Conservation (phyloP, 2,888 invertebrate species). For the Polydrusus cervinus region DNA sequence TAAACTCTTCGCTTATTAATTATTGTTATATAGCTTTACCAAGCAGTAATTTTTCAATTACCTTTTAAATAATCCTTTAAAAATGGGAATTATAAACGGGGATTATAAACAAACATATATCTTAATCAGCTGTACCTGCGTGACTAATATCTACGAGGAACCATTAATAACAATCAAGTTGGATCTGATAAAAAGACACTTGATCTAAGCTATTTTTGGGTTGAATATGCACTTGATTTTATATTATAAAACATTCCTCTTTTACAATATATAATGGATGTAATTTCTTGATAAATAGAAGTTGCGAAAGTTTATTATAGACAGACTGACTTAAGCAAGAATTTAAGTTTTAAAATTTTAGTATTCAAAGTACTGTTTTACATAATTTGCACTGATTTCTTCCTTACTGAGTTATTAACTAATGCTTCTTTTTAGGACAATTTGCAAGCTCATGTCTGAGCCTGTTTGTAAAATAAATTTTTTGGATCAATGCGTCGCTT, state of each 20-base stretch:
- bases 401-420: too few species aligned
- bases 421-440: too few species aligned
- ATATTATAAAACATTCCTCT: not conserved
- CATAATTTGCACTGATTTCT: too few species aligned
- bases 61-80: not conserved
- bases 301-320: not conserved
- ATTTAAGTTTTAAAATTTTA: too few species aligned
- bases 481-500: too few species aligned
- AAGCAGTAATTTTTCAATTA: too few species aligned
- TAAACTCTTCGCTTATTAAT: too few species aligned
- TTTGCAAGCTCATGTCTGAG: too few species aligned
- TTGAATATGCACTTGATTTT: slow-evolving; percentile 11
- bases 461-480: too few species aligned
- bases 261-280: not conserved
- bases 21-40: too few species aligned
- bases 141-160: slow-evolving; percentile 50
- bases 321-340: too few species aligned
- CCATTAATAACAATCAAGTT: slow-evolving; percentile 63
- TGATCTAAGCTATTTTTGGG: slow-evolving; percentile 1
- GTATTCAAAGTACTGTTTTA: too few species aligned
- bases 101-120: slow-evolving; percentile 43
- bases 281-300: not conserved
- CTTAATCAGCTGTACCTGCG: slow-evolving; percentile 58
- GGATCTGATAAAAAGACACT: slow-evolving; percentile 58
- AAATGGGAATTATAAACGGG: slow-evolving; percentile 15